Percentiles rank a stretch among this genome's conserved stretches.
Conservation (phyloP, 2,113 vertebrate genomes). For the Centropus unirufus region DNA sequence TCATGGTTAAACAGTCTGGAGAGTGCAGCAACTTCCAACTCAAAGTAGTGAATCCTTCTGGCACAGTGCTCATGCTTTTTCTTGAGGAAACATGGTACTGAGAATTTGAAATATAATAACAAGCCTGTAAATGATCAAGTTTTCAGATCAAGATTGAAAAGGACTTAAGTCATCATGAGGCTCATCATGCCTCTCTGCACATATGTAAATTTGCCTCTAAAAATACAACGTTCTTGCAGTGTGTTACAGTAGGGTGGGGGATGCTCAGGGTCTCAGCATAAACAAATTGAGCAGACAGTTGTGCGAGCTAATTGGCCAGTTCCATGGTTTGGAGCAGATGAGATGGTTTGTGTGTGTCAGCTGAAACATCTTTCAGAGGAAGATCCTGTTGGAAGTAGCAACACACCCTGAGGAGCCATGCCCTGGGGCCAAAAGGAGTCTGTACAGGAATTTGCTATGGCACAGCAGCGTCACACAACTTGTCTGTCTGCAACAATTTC, state of each 20-base stretch:
- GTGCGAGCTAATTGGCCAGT: not conserved
- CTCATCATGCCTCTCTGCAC: not conserved
- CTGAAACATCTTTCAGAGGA: not conserved
- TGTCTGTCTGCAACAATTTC: rapidly evolving
- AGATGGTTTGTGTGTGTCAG: not conserved
- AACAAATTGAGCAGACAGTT: not conserved
- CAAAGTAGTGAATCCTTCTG: not conserved
- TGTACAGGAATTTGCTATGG: not conserved
- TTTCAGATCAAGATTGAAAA: not conserved
- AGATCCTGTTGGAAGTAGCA: not conserved
- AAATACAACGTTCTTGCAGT: not conserved
- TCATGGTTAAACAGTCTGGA: not conserved
- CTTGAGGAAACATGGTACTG: not conserved
- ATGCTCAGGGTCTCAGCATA: not conserved
- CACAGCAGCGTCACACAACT: not conserved
- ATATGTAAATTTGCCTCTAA: not conserved
- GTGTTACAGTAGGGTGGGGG: not conserved
- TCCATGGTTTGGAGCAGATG: not conserved
- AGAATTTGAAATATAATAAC: not conserved
- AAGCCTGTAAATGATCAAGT: not conserved
- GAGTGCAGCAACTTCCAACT: not conserved
- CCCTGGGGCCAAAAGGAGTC: not conserved
- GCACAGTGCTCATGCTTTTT: not conserved
- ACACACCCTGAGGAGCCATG: not conserved
- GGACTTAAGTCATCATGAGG: not conserved